Evolutionary conservation across 1,140 invertebrate species (phyloP).

Genomic region (Saccostrea echinata): DNA sequence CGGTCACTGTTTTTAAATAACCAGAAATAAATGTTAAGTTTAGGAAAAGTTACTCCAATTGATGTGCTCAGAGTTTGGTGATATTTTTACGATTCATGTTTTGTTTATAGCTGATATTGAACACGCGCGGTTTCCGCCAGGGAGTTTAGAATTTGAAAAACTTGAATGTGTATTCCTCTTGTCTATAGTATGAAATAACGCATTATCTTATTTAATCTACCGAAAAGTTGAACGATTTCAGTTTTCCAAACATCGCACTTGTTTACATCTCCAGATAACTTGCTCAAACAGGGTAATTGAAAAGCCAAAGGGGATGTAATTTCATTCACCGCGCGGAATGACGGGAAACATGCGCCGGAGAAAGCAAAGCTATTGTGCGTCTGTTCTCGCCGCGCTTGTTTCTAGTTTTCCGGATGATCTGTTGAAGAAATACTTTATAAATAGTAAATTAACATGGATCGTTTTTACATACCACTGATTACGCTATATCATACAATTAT

Average conservation of each 20-base stretch:
- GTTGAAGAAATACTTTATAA: too few species aligned
- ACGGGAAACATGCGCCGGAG: neutral
- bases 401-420: neutral
- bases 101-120: neutral
- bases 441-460: too few species aligned
- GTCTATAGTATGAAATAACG: neutral
- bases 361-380: neutral
- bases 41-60: neutral
- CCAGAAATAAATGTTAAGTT: neutral
- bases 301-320: slow-evolving; percentile 22
- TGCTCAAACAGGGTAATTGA: slow-evolving; percentile 8
- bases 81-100: neutral
- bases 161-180: slow-evolving; percentile 16
- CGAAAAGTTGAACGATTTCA: slow-evolving; percentile 35
- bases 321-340: neutral
- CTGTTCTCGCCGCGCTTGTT: neutral
- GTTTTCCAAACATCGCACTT: slow-evolving; percentile 26
- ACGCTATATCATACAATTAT: too few species aligned
- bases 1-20: neutral
- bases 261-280: slow-evolving; percentile 33
- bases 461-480: too few species aligned
- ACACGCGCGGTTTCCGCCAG: neutral
- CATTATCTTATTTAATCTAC: slow-evolving; percentile 36
- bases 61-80: neutral
- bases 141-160: neutral